Conservation (phyloP, 2,113 vertebrate species). For the Rhineura floridana region DNA sequence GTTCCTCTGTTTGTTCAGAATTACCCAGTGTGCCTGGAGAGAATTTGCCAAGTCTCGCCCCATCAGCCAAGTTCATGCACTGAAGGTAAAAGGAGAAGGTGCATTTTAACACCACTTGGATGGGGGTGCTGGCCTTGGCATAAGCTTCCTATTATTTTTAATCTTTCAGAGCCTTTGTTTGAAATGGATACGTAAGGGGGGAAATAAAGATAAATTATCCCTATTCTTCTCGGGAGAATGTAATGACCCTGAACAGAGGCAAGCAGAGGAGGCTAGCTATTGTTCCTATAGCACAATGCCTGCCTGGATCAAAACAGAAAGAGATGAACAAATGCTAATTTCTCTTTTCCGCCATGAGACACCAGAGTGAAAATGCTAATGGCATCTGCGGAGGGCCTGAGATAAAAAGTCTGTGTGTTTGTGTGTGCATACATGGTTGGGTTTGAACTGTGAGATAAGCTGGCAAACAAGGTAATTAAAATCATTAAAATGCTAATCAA, state of each 20-base stretch:
- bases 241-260: constrained; percentile 55
- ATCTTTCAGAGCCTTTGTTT: constrained; percentile 53
- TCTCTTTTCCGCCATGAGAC: constrained; percentile 57
- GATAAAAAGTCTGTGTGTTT: constrained; percentile 72
- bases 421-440: constrained; percentile 61
- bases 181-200: constrained; percentile 49
- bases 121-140: background rate
- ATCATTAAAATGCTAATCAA: constrained; percentile 78
- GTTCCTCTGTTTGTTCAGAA: background rate
- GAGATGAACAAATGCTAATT: constrained; percentile 67
- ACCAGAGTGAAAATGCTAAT: constrained; percentile 70
- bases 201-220: constrained; percentile 64
- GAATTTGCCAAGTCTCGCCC: background rate
- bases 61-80: background rate
- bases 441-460: constrained; percentile 72
- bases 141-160: constrained; percentile 36
- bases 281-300: constrained; percentile 24
- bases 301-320: constrained; percentile 50
- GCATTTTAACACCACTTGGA: background rate
- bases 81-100: constrained; percentile 14
- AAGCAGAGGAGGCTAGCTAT: constrained; percentile 41
- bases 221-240: constrained; percentile 70
- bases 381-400: constrained; percentile 54
- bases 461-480: constrained; percentile 77
- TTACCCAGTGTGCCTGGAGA: background rate